phyloP scores from a whole-genome alignment of 2,113 vertebrate genomes.

The Pao palembangensis region DNA sequence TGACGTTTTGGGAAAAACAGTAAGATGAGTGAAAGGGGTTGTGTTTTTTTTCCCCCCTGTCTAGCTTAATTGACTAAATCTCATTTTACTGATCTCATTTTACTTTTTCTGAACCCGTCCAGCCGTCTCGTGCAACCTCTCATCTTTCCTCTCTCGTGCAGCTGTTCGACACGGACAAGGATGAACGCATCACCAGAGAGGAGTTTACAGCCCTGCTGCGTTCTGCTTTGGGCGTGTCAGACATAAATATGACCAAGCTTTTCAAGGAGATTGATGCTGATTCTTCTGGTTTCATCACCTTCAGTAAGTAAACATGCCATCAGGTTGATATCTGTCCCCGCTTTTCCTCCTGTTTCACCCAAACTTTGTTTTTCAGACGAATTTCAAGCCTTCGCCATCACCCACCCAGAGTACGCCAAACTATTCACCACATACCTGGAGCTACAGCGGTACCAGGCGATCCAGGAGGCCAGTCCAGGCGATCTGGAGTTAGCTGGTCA shows the following conservation, averaged over 20 bases:
- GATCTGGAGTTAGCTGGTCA: constrained; percentile 53
- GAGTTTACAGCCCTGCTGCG: constrained; percentile 87
- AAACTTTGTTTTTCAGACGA: constrained; percentile 71
- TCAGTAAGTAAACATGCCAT: constrained; percentile 76
- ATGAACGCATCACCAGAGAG: constrained; percentile 82
- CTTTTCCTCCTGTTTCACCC: background rate
- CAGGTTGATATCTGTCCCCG: background rate
- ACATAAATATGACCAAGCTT: constrained; percentile 84
- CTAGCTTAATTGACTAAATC: background rate
- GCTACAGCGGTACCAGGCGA: constrained; percentile 85
- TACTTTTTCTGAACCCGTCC: background rate
- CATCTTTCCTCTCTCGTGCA: constrained; percentile 43
- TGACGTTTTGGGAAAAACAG: constrained; percentile 6
- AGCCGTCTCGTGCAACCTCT: background rate
- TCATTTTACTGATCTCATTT: no score
- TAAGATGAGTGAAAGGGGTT: background rate
- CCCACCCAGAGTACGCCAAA: constrained; percentile 90
- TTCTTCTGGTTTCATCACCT: constrained; percentile 80
- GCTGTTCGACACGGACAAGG: constrained; percentile 92
- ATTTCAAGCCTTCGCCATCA: constrained; percentile 85
- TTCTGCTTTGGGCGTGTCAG: constrained; percentile 84
- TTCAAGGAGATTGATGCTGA: constrained; percentile 90
- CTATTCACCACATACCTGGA: constrained; percentile 95
- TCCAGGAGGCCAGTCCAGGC: constrained; percentile 64
- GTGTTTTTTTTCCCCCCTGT: background rate